A percentile compares a stretch with the other conserved stretches of the same genome.
Conservation (phyloP, 2,797 vertebrate species). For the Enteromius paludinosus region DNA sequence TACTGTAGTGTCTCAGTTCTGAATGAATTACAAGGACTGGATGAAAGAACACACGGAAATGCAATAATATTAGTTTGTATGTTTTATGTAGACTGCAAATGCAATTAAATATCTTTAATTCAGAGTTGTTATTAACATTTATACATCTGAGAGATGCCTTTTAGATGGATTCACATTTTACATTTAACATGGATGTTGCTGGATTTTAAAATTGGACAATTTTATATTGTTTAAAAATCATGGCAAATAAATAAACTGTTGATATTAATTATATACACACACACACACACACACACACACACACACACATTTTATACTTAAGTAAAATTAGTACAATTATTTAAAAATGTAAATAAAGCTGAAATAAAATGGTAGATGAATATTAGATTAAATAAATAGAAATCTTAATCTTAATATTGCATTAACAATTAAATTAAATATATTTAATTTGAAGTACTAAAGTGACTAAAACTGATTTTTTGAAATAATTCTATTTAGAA, state of each 20-base stretch:
- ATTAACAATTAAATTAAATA: not conserved
- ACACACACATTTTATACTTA: too few relatives aligned
- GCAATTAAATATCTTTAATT: not conserved
- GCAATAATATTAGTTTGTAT: not conserved
- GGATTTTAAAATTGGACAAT: not conserved
- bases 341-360: not conserved
- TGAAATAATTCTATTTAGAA: not conserved
- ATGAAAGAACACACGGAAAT: not conserved
- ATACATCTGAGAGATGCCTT: not conserved
- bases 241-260: not conserved
- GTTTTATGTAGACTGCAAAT: not conserved
- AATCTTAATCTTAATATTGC: too few relatives aligned
- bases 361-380: not conserved
- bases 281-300: too few relatives aligned
- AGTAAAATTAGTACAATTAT: too few relatives aligned
- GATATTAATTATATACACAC: not conserved
- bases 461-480: not conserved
- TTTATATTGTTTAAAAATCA: not conserved
- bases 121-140: constrained; percentile 11
- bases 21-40: not conserved
- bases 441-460: not conserved
- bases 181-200: not conserved
- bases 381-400: not conserved
- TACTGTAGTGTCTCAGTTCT: not conserved
- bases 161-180: not conserved